Evolutionary conservation across 2,113 vertebrate species (phyloP), one percentile per base, ranked within the genome.

Genomic region (Rana temporaria): DNA sequence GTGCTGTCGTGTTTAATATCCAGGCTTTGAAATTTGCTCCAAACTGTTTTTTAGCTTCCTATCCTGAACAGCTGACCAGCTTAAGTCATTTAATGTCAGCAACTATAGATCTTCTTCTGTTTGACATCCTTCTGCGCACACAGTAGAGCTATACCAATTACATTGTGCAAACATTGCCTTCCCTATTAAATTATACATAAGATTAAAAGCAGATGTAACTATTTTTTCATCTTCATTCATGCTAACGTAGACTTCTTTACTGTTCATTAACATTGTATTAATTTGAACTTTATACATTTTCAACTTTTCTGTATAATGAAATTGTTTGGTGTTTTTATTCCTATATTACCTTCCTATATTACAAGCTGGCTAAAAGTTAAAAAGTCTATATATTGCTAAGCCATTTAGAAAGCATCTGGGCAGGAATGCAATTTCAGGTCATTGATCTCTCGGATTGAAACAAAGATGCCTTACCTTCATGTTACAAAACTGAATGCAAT

Each of bases 161-260:
- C 81, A 76, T 42, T 83, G 52, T 83, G 42, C 72, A 75, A 83
- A 83, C 81, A 83, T 60, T 83, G 63, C 59, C 63, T 67, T n/a
- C 53, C 32, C 72, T 42, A 32, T 75, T 60, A 57, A 60, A 59
- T 75, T 60, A 75, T 75, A 59, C 56, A 75, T 22, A 75, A 9
- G 1, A 32, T 75, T 38, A 75, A 34, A 60, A 62, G 30, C 26
- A 60, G 71, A 15, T 56, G 24, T 63, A 55, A 60, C 71, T 60
- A 5, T 3, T 19, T 22, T 56, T 74, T 38, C 20, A 32, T 55
- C 26, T 34, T 74, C 34, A 59, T 74, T 74, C 71, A 74, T 74
- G 18, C 71, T 19, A n/a, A 5, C n/a, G 12, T 4, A 15, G 71
- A 34, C 4, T 32, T 15, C 30, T 74, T 57, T 74, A 48, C 42